Percentiles rank a stretch among this genome's conserved stretches.
These are phyloP conservation scores for Dendropsophus ebraccatus DNA, from an alignment of 2,113 vertebrate genomes.

Conservation along the genomic window DNA sequence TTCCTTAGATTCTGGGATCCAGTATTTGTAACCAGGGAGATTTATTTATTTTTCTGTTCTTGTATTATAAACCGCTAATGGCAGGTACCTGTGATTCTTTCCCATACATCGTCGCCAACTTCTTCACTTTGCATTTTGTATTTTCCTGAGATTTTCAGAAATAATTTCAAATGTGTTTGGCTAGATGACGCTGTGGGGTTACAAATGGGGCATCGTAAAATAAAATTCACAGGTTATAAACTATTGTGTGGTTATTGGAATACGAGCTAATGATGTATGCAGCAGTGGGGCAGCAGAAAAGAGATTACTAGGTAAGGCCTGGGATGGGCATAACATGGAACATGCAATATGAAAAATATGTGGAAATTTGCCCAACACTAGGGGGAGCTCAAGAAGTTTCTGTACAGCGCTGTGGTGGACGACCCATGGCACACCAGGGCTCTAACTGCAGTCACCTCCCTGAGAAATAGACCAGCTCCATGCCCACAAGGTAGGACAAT, in stretches of 20 bases:
- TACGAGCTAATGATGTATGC: neutral
- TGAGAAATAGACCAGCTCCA: neutral
- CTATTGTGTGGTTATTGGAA: neutral
- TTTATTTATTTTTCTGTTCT: neutral
- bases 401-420: neutral
- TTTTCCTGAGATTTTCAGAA: neutral
- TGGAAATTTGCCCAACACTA: neutral
- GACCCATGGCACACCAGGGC: neutral
- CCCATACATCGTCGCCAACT: neutral
- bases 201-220: neutral
- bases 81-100: neutral
- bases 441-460: too few species aligned
- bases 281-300: too few species aligned
- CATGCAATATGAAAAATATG: neutral
- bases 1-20: neutral
- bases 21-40: neutral
- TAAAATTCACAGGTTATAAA: slow-evolving; percentile 8
- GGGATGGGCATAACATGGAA: too few species aligned
- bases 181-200: neutral
- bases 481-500: neutral
- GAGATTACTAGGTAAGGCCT: too few species aligned
- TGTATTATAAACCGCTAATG: neutral
- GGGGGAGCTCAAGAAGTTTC: neutral
- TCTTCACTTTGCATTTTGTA: neutral
- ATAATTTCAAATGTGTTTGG: slow-evolving; percentile 2